Evolutionary conservation across 2,888 invertebrate genomes (phyloP), one percentile per base, ranked within the genome.

Genomic region (Napeogenes sylphis): DNA sequence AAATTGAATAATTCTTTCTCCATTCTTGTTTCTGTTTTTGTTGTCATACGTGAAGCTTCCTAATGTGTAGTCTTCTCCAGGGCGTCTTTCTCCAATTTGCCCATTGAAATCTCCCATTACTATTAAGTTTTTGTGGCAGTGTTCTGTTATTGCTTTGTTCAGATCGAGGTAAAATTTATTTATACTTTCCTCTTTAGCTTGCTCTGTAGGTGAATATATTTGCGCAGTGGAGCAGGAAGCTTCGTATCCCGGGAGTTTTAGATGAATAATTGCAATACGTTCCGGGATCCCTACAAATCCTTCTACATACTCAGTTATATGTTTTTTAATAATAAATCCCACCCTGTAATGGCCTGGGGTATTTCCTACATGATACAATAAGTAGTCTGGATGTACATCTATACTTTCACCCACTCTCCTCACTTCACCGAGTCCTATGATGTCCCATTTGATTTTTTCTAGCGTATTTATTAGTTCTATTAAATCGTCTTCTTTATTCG

Each of bases 301-400:
- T 46, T 58, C 62, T 51, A 53, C 56, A 61, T 56, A 56, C 47
- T 61, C 56, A 32, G 47, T 30, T 14, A 61, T 56, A 12, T 47
- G 45, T 47, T 61, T 56, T 21, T 33, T 56, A 10, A 58, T 38
- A 53, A 73, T 68, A 54, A 72, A 73, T 45, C 72, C 72, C 32
- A 73, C 72, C 21, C 21, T 21, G 21, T 21, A 21, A 21, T 21
- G 21, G 21, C 21, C 21, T 21, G 21, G 21, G 21, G 69, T 71
- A 58, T 58, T 62, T 10, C 72, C 70, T 62, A 65, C 69, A 46
- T 70, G 65, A 57, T 71, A 70, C 4, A 21, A 21, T 21, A 21
- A 21, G 21, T 1, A 21, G 21, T 21, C 21, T 21, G 21, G 21
- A 21, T 21, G 21, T 21, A 21, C 21, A 21, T 1, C 21, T 21